Conservation (phyloP, 2,888 invertebrate species). For the Carpatolechia fugitivella region DNA sequence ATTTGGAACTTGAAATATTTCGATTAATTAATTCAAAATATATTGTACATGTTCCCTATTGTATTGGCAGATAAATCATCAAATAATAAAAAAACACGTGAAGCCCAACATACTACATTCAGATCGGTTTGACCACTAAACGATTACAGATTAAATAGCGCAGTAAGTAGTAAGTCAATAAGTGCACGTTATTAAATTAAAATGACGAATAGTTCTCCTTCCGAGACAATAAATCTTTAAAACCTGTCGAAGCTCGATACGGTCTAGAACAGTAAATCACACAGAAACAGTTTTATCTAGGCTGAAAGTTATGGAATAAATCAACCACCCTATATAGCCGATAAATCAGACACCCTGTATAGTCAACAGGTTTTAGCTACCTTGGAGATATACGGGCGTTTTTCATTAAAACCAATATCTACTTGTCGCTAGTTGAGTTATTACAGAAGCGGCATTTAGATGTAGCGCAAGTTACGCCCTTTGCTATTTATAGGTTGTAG, state of each 20-base stretch:
- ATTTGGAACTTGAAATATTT: no score
- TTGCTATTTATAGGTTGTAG: neutral
- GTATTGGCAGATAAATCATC: no score
- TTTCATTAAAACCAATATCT: constrained; percentile 37
- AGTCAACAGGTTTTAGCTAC: constrained; percentile 25
- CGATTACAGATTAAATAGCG: no score
- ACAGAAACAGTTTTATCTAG: constrained; percentile 26
- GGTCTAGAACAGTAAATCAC: constrained; percentile 20
- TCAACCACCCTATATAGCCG: constrained; percentile 27
- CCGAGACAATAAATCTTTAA: constrained; percentile 6
- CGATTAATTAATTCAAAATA: no score
- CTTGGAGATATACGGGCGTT: constrained; percentile 27
- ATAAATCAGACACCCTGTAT: constrained; percentile 1
- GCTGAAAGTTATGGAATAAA: constrained; percentile 38
- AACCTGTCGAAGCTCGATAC: constrained; percentile 13
- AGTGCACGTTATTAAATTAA: neutral
- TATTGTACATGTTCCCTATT: no score
- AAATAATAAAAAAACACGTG: no score
- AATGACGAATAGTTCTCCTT: constrained; percentile 5
- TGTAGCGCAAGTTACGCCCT: constrained; percentile 2
- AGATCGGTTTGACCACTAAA: neutral
- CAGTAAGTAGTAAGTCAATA: no score
- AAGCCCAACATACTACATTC: no score
- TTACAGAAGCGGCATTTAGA: constrained; percentile 9
- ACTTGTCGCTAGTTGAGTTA: constrained; percentile 31